Percentiles rank a stretch among this genome's conserved stretches.
These are phyloP conservation scores for Alethe diademata DNA, from an alignment of 2,113 vertebrate species.

Conservation along the genomic window DNA sequence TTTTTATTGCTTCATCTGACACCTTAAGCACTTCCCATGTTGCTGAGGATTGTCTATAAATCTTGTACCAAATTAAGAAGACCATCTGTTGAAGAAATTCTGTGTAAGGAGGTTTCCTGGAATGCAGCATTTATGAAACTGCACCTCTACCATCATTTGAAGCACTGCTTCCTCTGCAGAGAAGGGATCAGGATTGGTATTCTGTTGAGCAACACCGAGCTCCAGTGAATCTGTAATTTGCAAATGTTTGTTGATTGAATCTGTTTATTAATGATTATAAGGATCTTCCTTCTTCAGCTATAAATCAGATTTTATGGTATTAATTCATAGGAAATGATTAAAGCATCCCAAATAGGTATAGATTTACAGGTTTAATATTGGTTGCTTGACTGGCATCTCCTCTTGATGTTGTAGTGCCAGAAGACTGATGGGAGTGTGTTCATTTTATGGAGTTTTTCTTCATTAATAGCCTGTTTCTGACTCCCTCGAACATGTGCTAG, in stretches of 20 bases:
- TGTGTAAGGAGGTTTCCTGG: background rate
- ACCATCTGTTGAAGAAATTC: slow-evolving; percentile 29
- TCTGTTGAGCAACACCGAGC: background rate
- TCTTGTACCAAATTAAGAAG: slow-evolving; percentile 22
- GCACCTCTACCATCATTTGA: background rate
- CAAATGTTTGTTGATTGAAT: slow-evolving; percentile 55
- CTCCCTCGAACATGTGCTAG: background rate
- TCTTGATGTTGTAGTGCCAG: background rate
- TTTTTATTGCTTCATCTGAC: slow-evolving; percentile 16
- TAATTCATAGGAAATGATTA: slow-evolving; percentile 54
- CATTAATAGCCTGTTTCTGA: slow-evolving; percentile 27
- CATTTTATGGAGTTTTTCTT: slow-evolving; percentile 47
- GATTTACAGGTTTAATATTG: slow-evolving; percentile 62
- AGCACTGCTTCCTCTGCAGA: background rate
- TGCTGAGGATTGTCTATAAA: background rate
- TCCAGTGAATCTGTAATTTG: slow-evolving; percentile 21
- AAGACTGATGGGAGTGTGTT: slow-evolving; percentile 9
- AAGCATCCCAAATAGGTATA: slow-evolving; percentile 52
- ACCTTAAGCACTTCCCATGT: background rate
- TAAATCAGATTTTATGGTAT: slow-evolving; percentile 59
- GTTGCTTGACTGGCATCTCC: slow-evolving; percentile 48
- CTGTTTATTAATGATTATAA: slow-evolving; percentile 61
- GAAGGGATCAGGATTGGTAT: background rate
- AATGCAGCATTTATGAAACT: background rate
- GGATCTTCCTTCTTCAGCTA: slow-evolving; percentile 34